Conservation (phyloP, 2,797 vertebrate genomes). For the Gallinago nigripennis region DNA sequence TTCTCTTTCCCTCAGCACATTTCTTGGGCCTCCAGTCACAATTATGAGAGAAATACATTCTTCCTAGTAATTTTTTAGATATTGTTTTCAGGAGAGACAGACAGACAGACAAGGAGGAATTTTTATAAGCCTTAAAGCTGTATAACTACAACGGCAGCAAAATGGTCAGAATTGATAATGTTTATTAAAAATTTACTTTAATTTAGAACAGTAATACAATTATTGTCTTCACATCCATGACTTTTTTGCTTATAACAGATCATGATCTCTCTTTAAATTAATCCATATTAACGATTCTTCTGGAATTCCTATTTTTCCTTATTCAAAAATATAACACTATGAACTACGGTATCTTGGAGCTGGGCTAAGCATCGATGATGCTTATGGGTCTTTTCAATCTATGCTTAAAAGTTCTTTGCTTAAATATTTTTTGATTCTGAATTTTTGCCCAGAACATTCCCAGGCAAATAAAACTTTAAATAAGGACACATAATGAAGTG, state of each 20-base stretch:
- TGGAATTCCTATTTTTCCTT: neutral
- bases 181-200: neutral
- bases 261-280: neutral
- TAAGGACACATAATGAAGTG: neutral
- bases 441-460: neutral
- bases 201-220: neutral
- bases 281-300: neutral
- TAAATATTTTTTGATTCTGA: neutral
- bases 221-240: neutral
- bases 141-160: neutral
- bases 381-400: neutral
- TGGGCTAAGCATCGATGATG: neutral
- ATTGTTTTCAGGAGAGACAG: neutral
- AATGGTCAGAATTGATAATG: neutral
- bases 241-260: neutral
- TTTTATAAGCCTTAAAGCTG: neutral
- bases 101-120: neutral
- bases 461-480: neutral
- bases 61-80: neutral
- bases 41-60: accelerated
- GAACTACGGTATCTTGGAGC: neutral
- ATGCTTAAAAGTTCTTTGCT: neutral
- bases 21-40: neutral
- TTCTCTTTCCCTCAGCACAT: neutral
- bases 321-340: neutral